Percentiles rank a stretch among this genome's conserved stretches.
phyloP scores from a whole-genome alignment of 2,888 invertebrate genomes.

The Oithona nana region DNA sequence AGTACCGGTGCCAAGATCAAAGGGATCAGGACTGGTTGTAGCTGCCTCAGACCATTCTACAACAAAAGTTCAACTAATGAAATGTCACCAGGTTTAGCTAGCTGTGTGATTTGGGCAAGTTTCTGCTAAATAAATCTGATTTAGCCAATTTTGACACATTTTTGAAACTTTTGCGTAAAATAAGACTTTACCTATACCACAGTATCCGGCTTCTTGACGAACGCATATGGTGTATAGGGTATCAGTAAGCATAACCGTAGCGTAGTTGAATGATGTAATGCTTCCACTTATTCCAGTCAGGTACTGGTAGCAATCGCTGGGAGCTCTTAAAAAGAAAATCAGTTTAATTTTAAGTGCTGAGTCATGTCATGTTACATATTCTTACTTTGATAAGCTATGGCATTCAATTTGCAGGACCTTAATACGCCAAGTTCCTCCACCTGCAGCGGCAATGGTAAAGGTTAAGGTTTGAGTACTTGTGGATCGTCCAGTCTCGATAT shows the following conservation, averaged over 20 bases:
- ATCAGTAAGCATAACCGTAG: not conserved
- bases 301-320: not conserved
- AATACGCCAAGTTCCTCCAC: not conserved
- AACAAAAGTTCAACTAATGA: no score
- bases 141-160: no score
- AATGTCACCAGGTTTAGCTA: no score
- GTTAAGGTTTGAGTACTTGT: not conserved
- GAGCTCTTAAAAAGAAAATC: not conserved
- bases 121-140: no score
- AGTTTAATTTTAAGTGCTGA: not conserved
- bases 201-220: not conserved
- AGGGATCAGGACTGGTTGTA: no score
- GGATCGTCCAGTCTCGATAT: not conserved
- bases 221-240: not conserved
- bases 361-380: not conserved
- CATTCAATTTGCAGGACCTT: constrained; percentile 10
- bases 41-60: no score
- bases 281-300: not conserved
- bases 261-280: no score
- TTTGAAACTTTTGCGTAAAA: no score
- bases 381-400: not conserved
- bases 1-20: no score
- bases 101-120: no score
- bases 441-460: not conserved
- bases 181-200: no score